Evolutionary conservation across 2,888 invertebrate genomes (phyloP).

Genomic region (Dasysyrphus albostriatus): DNA sequence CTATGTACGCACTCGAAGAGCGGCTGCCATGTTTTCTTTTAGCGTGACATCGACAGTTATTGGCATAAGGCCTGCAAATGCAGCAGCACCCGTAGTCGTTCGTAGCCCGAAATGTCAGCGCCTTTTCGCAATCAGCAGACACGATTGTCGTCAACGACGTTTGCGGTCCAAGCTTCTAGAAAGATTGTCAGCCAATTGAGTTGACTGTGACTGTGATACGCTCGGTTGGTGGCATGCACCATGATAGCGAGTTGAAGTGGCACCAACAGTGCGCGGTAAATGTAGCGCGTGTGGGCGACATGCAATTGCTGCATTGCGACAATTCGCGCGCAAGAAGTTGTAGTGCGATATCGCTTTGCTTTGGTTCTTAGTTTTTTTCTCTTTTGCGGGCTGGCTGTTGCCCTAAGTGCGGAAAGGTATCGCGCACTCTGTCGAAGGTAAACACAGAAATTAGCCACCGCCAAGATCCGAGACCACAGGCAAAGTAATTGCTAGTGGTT

Average conservation of each 20-base stretch:
- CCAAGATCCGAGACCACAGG: conserved; percentile 70
- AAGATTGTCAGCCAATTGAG: conserved; percentile 73
- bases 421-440: conserved; percentile 64
- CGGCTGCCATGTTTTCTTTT: conserved; percentile 52
- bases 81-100: conserved; percentile 19
- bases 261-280: conserved; percentile 39
- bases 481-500: conserved; percentile 75
- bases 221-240: conserved; percentile 67
- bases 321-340: conserved; percentile 59
- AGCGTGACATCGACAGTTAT: conserved; percentile 72
- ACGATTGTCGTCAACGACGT: conserved; percentile 58
- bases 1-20: conserved; percentile 50
- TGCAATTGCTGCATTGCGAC: conserved; percentile 61
- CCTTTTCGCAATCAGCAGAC: conserved; percentile 75
- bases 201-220: conserved; percentile 73
- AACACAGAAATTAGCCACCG: conserved; percentile 68
- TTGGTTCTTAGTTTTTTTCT: conserved; percentile 15
- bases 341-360: conserved; percentile 64
- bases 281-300: conserved; percentile 74
- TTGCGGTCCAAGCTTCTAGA: conserved; percentile 59
- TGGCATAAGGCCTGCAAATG: conserved; percentile 58
- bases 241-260: conserved; percentile 38
- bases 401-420: conserved; percentile 60
- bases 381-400: conserved; percentile 3
- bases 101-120: conserved; percentile 68